These are phyloP conservation scores for Nomada ferruginata DNA, from an alignment of 2,888 invertebrate species.

Conservation along the genomic window DNA sequence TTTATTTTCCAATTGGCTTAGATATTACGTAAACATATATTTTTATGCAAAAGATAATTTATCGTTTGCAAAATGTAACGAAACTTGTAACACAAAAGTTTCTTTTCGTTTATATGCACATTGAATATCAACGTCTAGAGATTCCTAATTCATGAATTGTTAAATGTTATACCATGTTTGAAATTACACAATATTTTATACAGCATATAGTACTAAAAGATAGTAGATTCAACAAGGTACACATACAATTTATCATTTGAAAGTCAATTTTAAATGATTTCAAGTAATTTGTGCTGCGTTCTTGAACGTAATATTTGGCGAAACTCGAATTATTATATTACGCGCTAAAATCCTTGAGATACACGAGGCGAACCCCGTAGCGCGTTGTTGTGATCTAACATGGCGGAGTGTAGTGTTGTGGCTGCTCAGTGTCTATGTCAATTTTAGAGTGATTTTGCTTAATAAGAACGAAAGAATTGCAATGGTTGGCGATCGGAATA, in stretches of 20 bases:
- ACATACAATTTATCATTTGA: background rate
- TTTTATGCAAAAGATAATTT: background rate
- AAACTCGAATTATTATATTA: conserved; percentile 63
- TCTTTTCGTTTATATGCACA: background rate
- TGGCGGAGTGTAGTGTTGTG: conserved; percentile 88
- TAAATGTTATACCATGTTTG: conserved; percentile 6
- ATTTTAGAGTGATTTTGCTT: conserved; percentile 81
- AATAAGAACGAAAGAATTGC: conserved; percentile 66
- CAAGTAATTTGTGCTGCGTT: background rate
- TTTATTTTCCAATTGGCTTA: background rate
- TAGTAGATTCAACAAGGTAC: background rate
- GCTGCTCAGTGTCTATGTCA: conserved; percentile 86
- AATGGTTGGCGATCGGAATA: conserved; percentile 62
- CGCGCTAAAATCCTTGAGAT: conserved; percentile 83
- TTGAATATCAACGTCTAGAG: background rate
- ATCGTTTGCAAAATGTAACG: background rate
- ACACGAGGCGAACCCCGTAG: conserved; percentile 86
- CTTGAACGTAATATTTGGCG: background rate
- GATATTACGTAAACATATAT: background rate
- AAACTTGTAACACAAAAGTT: background rate
- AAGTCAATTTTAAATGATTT: background rate
- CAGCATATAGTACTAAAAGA: background rate
- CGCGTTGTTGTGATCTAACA: conserved; percentile 90
- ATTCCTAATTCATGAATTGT: conserved; percentile 4
- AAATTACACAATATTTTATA: background rate